Evolutionary conservation across 2,113 vertebrate genomes (phyloP).

Genomic region (Urocolius indicus): DNA sequence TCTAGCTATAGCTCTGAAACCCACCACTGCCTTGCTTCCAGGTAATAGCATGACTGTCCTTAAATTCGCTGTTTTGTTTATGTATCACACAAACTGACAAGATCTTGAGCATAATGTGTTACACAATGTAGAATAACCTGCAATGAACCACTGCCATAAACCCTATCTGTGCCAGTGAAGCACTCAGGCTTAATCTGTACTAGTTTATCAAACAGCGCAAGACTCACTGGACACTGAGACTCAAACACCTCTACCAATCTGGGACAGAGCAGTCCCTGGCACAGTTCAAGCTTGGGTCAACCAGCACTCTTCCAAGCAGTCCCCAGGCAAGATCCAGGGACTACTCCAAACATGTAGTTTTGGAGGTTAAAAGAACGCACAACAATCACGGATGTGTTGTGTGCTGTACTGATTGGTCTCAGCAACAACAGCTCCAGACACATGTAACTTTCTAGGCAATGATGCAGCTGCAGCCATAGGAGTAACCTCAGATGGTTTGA

Average conservation of each 20-base stretch:
- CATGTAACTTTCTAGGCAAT: neutral
- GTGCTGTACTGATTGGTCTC: neutral
- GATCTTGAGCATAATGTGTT: neutral
- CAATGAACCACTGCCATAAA: neutral
- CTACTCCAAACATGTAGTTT: neutral
- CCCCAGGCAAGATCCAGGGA: no score
- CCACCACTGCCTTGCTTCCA: neutral
- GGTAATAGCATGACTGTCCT: neutral
- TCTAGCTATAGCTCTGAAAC: neutral
- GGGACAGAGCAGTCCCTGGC: neutral
- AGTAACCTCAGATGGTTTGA: neutral
- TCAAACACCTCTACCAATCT: neutral
- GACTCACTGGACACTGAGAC: no score
- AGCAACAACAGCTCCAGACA: neutral
- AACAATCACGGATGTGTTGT: accelerated
- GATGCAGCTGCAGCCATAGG: neutral
- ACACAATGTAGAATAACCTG: neutral
- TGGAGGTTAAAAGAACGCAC: neutral
- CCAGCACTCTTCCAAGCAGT: neutral
- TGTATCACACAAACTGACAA: neutral
- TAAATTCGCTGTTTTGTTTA: neutral
- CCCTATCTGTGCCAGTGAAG: neutral
- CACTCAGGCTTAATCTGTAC: neutral
- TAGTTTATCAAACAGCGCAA: neutral
- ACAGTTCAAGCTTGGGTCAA: neutral